Evolutionary conservation across 2,113 vertebrate genomes (phyloP).

Genomic region (Gavialis gangeticus): DNA sequence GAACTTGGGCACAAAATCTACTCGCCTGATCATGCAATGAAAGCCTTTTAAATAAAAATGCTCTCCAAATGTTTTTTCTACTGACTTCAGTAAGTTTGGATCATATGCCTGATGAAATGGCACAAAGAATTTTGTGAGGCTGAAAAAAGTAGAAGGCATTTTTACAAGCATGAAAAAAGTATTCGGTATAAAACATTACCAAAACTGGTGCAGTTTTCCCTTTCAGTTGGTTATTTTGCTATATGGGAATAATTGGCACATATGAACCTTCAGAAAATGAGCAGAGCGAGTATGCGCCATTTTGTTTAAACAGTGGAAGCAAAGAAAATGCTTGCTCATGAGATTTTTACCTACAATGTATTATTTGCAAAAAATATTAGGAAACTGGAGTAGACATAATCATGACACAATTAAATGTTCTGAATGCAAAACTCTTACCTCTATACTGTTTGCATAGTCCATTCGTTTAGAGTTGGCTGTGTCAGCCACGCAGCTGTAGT

Average conservation of each 20-base stretch:
- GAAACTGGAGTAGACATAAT: neutral
- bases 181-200: neutral
- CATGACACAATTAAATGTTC: neutral
- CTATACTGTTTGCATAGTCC: neutral
- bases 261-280: neutral
- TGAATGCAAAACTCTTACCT: neutral
- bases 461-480: neutral
- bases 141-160: neutral
- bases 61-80: neutral
- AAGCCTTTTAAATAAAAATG: neutral
- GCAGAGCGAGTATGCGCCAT: neutral
- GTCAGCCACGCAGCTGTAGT: neutral
- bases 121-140: neutral
- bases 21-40: neutral
- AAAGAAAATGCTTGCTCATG: neutral
- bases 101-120: neutral
- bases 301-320: neutral
- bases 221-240: neutral
- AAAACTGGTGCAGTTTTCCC: neutral
- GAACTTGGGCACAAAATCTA: neutral
- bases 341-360: neutral
- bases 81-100: accelerated
- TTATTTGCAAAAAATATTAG: neutral
- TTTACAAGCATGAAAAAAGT: neutral
- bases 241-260: neutral